Conservation (phyloP, 2,797 vertebrate species). For the Paratrypauchen microcephalus region DNA sequence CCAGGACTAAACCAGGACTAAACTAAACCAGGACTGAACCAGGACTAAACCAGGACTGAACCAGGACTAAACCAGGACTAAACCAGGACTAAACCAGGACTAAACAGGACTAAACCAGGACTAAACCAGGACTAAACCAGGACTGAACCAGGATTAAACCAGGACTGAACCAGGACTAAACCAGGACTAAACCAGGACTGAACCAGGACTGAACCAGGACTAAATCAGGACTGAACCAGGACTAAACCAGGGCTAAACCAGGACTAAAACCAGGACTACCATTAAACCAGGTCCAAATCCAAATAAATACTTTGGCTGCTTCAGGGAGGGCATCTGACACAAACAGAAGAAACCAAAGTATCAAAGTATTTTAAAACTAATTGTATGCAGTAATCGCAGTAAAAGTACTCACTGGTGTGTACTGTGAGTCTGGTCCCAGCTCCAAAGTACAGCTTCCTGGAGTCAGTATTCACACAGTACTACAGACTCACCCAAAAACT, state of each 20-base stretch:
- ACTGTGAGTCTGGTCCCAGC: constrained; percentile 4
- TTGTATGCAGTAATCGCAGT: neutral
- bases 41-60: too few relatives aligned
- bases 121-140: too few relatives aligned
- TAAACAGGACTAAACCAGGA: too few relatives aligned
- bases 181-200: too few relatives aligned
- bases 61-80: too few relatives aligned
- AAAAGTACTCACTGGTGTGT: constrained; percentile 1
- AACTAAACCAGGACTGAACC: too few relatives aligned
- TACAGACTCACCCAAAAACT: neutral
- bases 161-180: neutral
- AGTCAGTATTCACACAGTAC: neutral
- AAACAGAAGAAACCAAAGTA: neutral
- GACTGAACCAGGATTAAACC: too few relatives aligned
- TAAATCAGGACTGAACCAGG: too few relatives aligned
- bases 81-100: too few relatives aligned
- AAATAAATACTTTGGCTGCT: neutral
- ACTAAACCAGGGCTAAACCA: neutral
- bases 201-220: too few relatives aligned
- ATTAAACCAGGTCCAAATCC: neutral
- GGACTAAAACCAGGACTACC: neutral
- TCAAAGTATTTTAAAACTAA: neutral
- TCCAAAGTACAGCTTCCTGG: neutral
- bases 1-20: too few relatives aligned
- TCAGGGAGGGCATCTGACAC: too few relatives aligned